Percentiles rank a stretch among this genome's conserved stretches.
phyloP scores from a whole-genome alignment of 1,140 invertebrate genomes.

The Melipona quadrifasciata region DNA sequence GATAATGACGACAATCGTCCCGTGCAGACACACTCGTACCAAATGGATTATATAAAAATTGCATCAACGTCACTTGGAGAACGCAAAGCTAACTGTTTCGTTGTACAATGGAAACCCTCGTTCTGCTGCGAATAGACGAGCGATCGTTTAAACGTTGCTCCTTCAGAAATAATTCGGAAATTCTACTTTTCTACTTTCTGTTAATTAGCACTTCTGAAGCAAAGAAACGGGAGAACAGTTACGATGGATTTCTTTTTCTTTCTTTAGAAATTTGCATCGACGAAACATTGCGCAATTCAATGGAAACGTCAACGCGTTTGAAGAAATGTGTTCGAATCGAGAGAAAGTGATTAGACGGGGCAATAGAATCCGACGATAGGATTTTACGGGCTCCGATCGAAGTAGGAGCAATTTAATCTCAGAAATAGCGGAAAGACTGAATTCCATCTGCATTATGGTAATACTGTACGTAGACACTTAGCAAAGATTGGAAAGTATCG shows the following conservation, averaged over 20 bases:
- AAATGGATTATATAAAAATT: no score
- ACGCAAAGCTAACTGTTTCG: neutral
- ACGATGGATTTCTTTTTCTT: neutral
- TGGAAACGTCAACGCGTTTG: neutral
- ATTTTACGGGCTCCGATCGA: neutral
- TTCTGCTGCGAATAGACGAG: no score
- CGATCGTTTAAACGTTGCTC: no score
- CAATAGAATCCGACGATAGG: neutral
- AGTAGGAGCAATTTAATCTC: conserved; percentile 20
- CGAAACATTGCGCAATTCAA: no score
- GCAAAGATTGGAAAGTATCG: conserved; percentile 42
- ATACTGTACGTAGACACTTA: conserved; percentile 13
- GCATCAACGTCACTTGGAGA: neutral
- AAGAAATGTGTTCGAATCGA: neutral
- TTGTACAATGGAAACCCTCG: neutral
- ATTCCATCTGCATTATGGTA: conserved; percentile 7
- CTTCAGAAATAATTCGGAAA: neutral
- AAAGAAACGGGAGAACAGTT: neutral
- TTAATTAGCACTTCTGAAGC: neutral
- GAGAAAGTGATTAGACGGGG: neutral
- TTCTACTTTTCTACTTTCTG: neutral
- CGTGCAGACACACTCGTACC: neutral
- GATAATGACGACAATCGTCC: neutral
- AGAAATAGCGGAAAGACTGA: conserved; percentile 21
- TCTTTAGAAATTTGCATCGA: neutral